Base-by-base conservation (phyloP, 2,797 vertebrate genomes). In the Dromococcyx pavoninus region DNA sequence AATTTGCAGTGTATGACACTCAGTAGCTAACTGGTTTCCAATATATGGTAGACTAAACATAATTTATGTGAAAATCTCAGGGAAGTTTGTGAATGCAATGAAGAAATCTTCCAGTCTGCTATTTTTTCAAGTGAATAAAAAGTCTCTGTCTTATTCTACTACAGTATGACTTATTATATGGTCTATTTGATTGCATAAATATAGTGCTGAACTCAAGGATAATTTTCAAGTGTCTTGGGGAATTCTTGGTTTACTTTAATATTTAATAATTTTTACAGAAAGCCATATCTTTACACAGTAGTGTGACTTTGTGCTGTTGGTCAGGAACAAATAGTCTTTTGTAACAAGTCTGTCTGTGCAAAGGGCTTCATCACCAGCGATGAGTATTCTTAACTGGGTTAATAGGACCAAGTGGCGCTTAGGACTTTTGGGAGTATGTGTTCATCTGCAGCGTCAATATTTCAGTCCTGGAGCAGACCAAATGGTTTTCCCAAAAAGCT, bases 41-140 rank as follows among this genome's bases (percentile, higher is more conserved):
- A 25, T 94, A 90, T 12, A 4, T 95, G 93, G 78, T 96, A 95
- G 82, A 71, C 76, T 89, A 93, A 94, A 82, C 54, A 69, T 97
- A 97, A 97, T 94, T 96, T 97, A 81, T 96, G 91, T 96, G 92
- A 90, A 92, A 90, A 74, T 81, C 96, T 97, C 96, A 97, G 97
- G 96, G 95, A 97, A 91, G 50, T 97, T 78, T 94, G 80, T 94
- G 69, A 96, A 96, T 95, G 66, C 84, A 97, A 93, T 95, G 96
- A 93, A 95, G 94, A 97, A 91, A 95, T 96, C 96, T 98, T 97
- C 95, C 93, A 58, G 93, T 95, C 65, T 94, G 79, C 28, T 97
- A 77, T 73, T 93, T 95, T 94, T 85, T 81, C 75, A 94, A 89
- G 91, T 95, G 75, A 95, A 94, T 96, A 93, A 91, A 96, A 95